phyloP scores from a whole-genome alignment of 2,797 vertebrate species.

The Spheniscus humboldti region DNA sequence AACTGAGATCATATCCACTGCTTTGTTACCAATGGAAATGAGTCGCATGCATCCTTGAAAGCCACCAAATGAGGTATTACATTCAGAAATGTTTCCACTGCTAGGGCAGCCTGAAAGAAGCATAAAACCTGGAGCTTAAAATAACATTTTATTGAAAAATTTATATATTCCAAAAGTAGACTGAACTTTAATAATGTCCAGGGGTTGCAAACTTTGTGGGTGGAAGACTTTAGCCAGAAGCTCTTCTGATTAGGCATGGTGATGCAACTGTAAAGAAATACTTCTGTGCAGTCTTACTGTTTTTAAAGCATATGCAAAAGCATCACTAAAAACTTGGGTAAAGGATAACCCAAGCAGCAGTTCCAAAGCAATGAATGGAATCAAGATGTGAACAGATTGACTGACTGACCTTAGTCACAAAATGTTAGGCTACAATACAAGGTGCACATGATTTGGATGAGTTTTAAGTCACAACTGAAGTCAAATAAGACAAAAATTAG shows the following conservation, averaged over 20 bases:
- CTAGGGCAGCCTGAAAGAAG: slow-evolving; percentile 81
- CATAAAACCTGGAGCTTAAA: background rate
- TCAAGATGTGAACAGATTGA: background rate
- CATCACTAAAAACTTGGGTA: background rate
- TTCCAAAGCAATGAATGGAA: background rate
- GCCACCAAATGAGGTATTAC: slow-evolving; percentile 75
- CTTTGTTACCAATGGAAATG: slow-evolving; percentile 74
- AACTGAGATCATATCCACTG: slow-evolving; percentile 84
- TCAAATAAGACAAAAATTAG: background rate
- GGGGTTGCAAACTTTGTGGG: background rate
- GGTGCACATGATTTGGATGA: background rate
- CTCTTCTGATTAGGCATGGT: background rate
- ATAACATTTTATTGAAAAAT: background rate
- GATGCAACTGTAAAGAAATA: background rate
- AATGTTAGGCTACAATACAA: background rate
- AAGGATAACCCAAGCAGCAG: background rate
- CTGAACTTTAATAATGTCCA: background rate
- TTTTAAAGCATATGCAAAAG: background rate
- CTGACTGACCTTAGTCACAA: background rate
- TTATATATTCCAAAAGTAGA: background rate
- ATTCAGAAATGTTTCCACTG: slow-evolving; percentile 68
- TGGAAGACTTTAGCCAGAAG: background rate
- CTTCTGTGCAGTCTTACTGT: background rate
- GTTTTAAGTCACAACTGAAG: background rate
- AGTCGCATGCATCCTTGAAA: slow-evolving; percentile 92